Evolutionary conservation across 2,797 vertebrate genomes (phyloP).

Genomic region (Mus minutoides): DNA sequence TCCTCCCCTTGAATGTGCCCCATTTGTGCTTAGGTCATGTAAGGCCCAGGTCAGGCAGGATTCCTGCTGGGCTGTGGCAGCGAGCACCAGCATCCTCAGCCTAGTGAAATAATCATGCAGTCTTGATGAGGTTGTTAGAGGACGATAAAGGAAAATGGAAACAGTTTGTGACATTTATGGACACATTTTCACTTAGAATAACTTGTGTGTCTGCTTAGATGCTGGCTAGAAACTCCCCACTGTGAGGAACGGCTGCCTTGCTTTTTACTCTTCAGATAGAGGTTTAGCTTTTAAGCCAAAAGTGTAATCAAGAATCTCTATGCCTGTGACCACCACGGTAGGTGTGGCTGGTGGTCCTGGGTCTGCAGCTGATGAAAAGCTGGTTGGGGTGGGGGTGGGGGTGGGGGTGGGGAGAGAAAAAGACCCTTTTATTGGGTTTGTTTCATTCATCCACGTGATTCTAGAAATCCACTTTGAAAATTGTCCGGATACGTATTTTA

Average conservation of each 20-base stretch:
- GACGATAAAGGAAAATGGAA: constrained; percentile 84
- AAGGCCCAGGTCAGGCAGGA: constrained; percentile 64
- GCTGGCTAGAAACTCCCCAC: constrained; percentile 69
- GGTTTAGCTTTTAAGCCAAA: background rate
- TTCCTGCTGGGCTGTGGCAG: constrained; percentile 74
- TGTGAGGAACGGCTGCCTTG: constrained; percentile 60
- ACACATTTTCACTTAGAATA: constrained; percentile 79
- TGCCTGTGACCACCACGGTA: background rate
- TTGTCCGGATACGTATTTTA: background rate
- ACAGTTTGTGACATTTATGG: constrained; percentile 83
- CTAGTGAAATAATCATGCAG: constrained; percentile 77
- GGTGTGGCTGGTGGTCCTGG: accelerated
- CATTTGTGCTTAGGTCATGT: constrained; percentile 47
- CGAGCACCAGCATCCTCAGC: constrained; percentile 69
- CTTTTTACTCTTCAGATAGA: background rate
- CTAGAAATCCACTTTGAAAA: background rate
- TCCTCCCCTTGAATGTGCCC: constrained; percentile 37
- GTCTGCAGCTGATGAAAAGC: background rate
- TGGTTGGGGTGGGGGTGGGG: accelerated
- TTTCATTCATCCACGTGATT: background rate
- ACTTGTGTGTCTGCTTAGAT: constrained; percentile 78
- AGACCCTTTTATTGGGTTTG: background rate
- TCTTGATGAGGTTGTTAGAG: constrained; percentile 83
- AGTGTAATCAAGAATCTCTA: background rate
- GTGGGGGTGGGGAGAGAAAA: background rate